These are phyloP conservation scores for Sebastes taczanowskii DNA, from an alignment of 2,797 vertebrate genomes.

Conservation along the genomic window DNA sequence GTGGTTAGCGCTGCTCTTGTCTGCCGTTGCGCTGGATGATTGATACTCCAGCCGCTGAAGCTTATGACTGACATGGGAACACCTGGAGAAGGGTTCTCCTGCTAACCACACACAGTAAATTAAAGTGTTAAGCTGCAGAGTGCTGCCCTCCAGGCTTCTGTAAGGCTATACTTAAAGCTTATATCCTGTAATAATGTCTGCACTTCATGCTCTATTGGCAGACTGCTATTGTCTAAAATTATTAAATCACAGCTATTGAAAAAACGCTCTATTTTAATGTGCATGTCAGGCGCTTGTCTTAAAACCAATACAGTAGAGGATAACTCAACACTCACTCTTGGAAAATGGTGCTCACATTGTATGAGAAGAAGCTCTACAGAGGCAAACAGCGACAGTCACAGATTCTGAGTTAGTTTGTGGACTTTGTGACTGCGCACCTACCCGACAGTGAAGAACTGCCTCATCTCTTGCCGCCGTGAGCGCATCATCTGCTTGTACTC, in stretches of 20 bases:
- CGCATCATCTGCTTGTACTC: conserved; percentile 99
- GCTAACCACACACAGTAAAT: conserved; percentile 82
- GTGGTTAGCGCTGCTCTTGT: conserved; percentile 69
- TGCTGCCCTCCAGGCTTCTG: conserved; percentile 71
- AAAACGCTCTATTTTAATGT: conserved; percentile 33
- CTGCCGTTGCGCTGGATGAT: conserved; percentile 71
- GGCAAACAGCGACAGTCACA: not conserved
- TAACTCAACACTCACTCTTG: conserved; percentile 3
- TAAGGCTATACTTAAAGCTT: conserved; percentile 72
- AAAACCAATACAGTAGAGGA: conserved; percentile 18
- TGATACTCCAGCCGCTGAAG: conserved; percentile 78
- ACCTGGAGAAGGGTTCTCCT: conserved; percentile 80
- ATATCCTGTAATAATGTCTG: conserved; percentile 77
- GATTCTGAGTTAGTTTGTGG: not conserved
- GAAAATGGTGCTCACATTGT: conserved; percentile 16
- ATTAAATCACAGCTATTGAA: conserved; percentile 67
- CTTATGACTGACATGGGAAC: conserved; percentile 81
- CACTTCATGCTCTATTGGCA: conserved; percentile 60
- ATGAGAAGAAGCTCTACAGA: not conserved
- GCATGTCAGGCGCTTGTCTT: conserved; percentile 4
- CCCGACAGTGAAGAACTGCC: conserved; percentile 99
- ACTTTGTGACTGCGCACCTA: conserved; percentile 74
- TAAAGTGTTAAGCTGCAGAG: conserved; percentile 73
- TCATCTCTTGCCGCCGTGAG: conserved; percentile 98
- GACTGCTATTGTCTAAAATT: conserved; percentile 70